Base-by-base conservation (phyloP, 2,113 vertebrate species). In the Morphnarchus princeps region DNA sequence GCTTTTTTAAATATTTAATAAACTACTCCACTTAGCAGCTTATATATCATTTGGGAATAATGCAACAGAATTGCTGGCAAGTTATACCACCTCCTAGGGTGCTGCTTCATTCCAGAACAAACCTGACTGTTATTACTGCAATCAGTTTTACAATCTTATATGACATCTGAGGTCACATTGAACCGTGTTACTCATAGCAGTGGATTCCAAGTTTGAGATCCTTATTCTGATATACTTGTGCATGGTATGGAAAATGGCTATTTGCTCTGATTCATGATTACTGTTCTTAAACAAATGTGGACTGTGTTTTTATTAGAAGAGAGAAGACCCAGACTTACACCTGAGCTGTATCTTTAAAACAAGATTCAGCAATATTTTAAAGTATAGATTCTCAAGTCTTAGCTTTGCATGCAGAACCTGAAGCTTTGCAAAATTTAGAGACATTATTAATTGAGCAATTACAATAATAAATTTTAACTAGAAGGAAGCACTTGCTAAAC, bases 1-100 rank as follows among this genome's bases (percentile, higher is more conserved):
- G 40, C 43, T 89, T 93, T 90, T 94, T 20, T 3, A 83, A 95
- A 93, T 93, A 94, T 93, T 94, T 91, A 95, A 91, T 96, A 76
- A 88, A 81, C 22, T 40, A n/a, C 25, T 77, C 38, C 58, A 63
- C 16, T 94, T 90, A 91, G 10, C 18, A 81, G 38, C 25, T 95
- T 83, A 93, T 71, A 31, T 42, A 62, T 62, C 5, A 77, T 70
- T 62, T 86, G 74, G 55, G 84, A 93, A 88, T 80, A 90, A 90
- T 43, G 38, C n/a, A 66, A 55, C n/a, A 74, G 32, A 88, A 80
- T 66, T 88, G 4, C n/a, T 91, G 42, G 63, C 54, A 73, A 93
- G 20, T 82, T 81, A 45, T 57, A 36, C 26, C 20, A 70, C 38
- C 21, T 95, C 80, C 43, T 89, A 66, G 20, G 20, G 29, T 78